Base-by-base conservation (phyloP, 2,888 invertebrate species). In the Lycocerus yunnanus region DNA sequence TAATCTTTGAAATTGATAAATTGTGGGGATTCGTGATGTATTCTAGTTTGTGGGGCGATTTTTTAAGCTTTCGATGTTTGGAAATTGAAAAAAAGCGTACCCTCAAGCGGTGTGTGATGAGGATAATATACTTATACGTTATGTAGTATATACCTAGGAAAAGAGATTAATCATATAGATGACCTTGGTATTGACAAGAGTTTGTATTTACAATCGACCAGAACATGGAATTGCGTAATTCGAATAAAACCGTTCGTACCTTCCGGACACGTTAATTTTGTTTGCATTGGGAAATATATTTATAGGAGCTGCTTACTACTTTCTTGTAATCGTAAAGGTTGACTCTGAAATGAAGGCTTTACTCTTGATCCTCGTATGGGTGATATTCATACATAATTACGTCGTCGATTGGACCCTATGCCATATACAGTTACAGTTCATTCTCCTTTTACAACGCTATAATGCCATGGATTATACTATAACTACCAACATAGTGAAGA, bases 351-450 rank as follows among this genome's bases (percentile, higher is more conserved):
- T 5, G 61, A 18, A 13, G 13, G 20, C 61, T 63, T 13, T 18
- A 18, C 20, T 16, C 18, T 63, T 20, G n/a, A 66, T 68, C 70
- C 20, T 60, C 76, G 74, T 80, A 80, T 75, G 81, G 81, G 66
- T 79, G 77, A 82, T 79, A 80, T 81, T 80, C 79, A 80, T 80
- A 80, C 79, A 78, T 81, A 81, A 82, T 82, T 83, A 80, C 78
- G 77, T 78, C 75, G 79, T 79, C 79, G 78, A 79, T 81, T 81
- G 78, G 81, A 77, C 83, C 82, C 80, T 83, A 83, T 78, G 80
- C 74, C 76, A 78, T 81, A 79, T 83, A 84, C 83, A 83, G 83
- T 84, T 84, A 84, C 81, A 82, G 83, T 84, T 84, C 84, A 83
- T 82, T 83, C 83, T 84, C 84, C 84, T 84, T 79, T 78, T 75